Conservation (phyloP, 92 coral and sea anemone species). For the Heteractis magnifica region DNA sequence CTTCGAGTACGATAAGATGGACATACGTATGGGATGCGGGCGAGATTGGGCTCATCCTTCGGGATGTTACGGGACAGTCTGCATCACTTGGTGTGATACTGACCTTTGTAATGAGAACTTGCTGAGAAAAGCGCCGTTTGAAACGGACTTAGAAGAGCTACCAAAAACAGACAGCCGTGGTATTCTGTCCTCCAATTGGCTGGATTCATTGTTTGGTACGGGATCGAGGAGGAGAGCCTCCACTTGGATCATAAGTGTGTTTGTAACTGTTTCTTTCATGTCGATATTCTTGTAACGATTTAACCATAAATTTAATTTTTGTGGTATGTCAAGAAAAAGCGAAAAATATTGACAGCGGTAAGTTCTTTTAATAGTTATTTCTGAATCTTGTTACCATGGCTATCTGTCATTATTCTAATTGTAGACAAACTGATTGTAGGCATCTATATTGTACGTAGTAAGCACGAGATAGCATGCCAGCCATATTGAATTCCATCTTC, state of each 20-base stretch:
- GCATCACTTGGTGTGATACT: conserved; percentile 56
- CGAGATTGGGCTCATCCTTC: conserved; percentile 65
- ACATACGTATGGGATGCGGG: conserved; percentile 61
- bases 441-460: no score
- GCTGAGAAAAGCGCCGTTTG: conserved; percentile 38
- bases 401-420: no score
- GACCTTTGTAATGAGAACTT: conserved; percentile 57
- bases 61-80: conserved; percentile 55
- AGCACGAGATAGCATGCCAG: no score
- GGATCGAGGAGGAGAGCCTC: not conserved
- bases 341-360: not conserved
- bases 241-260: not conserved
- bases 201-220: conserved; percentile 19
- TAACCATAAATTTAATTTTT: not conserved
- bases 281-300: not conserved
- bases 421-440: no score
- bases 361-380: not conserved
- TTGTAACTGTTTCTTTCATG: not conserved
- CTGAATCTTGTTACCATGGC: not conserved
- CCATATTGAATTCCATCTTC: no score
- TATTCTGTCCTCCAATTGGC: conserved; percentile 31
- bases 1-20: conserved; percentile 51
- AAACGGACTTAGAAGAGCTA: conserved; percentile 31
- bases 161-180: conserved; percentile 32
- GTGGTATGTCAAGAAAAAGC: not conserved